Base-by-base conservation (phyloP, 2,113 vertebrate genomes). In the Grallaria varia region DNA sequence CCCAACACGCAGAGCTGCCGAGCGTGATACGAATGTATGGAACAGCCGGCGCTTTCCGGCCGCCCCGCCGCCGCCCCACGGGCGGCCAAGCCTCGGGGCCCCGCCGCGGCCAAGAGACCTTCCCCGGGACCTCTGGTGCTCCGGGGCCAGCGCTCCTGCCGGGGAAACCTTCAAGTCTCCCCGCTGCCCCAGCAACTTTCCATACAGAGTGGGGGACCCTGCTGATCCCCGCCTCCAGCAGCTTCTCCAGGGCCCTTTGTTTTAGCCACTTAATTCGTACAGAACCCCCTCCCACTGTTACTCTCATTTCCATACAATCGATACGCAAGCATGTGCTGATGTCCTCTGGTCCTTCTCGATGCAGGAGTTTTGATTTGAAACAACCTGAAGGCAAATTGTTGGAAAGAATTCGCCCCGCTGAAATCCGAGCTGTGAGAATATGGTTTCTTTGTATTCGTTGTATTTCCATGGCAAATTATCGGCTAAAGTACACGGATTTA, bases 21-120 rank as follows among this genome's bases (percentile, higher is more conserved):
- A 74, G 71, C 11, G 59, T 17, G 95, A 89, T 49, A 90, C 71
- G 95, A 97, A 97, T 97, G 97, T 96, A 96, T 22, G 42, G 83
- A 86, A 3, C 45, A 10, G 20, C 63, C 18, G 49, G 44, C 19
- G 4, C 53, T 84, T 15, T n/a, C 73, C 45, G 37, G n/a, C 33
- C 33, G 33, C 27, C 18, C 76, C 15, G 25, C 50, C 42, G 58
- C 53, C 23, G 0, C 37, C 31, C 49, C 52, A 10, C 19, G 58
- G 76, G 55, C 68, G 52, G 80, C 16, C 44, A 6, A 84, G 28
- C 37, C 50, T 12, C 37, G 60, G 71, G 68, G n/a, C 2, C 50
- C 37, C 44, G 16, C 64, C 23, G 31, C 16, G 35, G 60, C 47
- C 52, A 2, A n/a, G 27, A 27, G 49, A 85, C 67, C 56, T 47